Conservation (phyloP, 2,888 invertebrate species). For the Branchipolynoe longqiensis region DNA sequence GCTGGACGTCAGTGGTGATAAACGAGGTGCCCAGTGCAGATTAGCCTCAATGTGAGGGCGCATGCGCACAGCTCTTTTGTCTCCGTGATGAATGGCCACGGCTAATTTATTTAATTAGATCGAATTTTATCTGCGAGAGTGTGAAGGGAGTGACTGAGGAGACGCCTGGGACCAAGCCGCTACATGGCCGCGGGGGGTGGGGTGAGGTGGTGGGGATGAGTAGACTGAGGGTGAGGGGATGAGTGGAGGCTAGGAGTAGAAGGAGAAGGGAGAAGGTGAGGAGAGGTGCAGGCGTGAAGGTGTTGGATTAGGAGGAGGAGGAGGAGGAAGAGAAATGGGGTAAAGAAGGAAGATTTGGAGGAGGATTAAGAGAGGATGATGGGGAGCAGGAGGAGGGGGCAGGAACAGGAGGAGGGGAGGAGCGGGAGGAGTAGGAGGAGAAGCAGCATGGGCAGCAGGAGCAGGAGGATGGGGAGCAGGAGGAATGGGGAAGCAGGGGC, state of each 20-base stretch:
- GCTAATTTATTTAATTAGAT: conserved; percentile 49
- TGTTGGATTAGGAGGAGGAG: background rate
- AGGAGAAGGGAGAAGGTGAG: background rate
- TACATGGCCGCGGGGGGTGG: too few relatives aligned
- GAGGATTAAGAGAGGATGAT: background rate
- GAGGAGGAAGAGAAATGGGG: background rate
- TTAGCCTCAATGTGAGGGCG: background rate
- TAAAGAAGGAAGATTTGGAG: background rate
- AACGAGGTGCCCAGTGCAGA: background rate
- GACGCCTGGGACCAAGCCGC: too few relatives aligned
- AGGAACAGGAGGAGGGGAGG: background rate
- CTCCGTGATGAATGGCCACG: conserved; percentile 2
- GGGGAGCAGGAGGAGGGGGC: background rate
- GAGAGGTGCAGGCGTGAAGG: background rate
- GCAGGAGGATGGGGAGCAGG: background rate
- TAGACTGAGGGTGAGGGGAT: background rate
- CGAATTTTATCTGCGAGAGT: conserved; percentile 24
- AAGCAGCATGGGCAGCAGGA: background rate
- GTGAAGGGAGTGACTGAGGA: background rate
- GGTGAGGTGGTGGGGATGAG: background rate
- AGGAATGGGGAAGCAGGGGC: background rate
- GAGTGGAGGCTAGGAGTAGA: background rate
- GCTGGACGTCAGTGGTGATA: too few relatives aligned
- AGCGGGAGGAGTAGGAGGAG: too few relatives aligned
- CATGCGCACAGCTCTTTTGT: conserved; percentile 23